Base-by-base conservation (phyloP, 1,140 invertebrate genomes). In the Bilobella aurantiaca region DNA sequence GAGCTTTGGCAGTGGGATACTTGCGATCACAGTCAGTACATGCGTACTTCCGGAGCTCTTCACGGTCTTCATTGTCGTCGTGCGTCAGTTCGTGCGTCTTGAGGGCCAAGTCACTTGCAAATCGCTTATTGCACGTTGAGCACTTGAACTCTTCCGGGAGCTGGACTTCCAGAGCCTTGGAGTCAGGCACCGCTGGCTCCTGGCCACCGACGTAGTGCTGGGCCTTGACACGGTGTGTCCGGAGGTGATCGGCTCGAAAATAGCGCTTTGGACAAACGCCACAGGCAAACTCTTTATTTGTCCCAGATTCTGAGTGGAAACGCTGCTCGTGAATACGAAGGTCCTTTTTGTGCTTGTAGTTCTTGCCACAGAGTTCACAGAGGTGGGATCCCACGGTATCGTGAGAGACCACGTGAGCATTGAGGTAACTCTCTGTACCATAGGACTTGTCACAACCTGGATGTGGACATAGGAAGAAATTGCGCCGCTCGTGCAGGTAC, bases 251-350 rank as follows among this genome's bases (percentile, higher is more conserved):
- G 21, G 49, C 49, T 18, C 49, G 49, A 23, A 53, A 53, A 23
- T 53, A 53, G 21, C 49, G 49, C 23, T 53, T 53, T 53, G 49
- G 49, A 53, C 49, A 53, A 23, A 53, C 49, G 5, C 25, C 49
- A 53, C 49, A 53, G 21, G 12, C 12, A 23, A 53, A 53, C 23
- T 12, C 3, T 53, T 53, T 53, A 12, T 53, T 23, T 53, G 8
- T 23, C 5, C 25, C 23, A 23, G 49, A 8, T 3, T 5, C 49
- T 16, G 12, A 16, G 49, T 53, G 49, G 49, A 18, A 14, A 5
- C 49, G 49, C 5, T 53, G 8, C 49, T 53, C 49, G 49, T 53
- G 49, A 16, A 53, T 23, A 12, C 21, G 8, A 23, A 53, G 49
- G 25, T 53, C 49, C 23, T 53, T 53, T 23, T 53, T 53, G 23